phyloP scores from a whole-genome alignment of 2,888 invertebrate species.

The Cylindroiulus punctatus region DNA sequence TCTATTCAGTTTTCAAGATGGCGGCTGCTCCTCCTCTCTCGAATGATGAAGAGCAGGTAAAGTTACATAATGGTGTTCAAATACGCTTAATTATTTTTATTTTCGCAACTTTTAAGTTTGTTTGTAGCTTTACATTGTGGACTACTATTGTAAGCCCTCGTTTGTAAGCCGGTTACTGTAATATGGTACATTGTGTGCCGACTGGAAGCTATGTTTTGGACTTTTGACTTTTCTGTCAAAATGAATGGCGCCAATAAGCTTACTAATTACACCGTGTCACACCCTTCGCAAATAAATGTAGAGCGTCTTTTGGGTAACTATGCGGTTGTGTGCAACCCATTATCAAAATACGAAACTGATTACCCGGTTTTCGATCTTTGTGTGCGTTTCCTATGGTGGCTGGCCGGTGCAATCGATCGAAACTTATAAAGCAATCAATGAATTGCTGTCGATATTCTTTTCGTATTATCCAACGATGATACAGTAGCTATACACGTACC shows the following conservation, averaged over 20 bases:
- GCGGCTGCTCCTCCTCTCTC: constrained; percentile 1
- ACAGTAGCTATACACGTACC: no score
- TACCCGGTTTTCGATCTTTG: background rate
- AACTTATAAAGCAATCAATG: background rate
- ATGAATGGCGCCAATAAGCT: constrained; percentile 37
- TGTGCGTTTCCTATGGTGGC: background rate
- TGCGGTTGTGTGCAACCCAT: background rate
- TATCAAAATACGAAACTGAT: background rate
- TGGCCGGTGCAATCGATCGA: background rate
- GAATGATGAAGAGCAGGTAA: constrained; percentile 34
- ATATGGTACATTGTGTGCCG: background rate
- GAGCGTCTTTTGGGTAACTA: background rate
- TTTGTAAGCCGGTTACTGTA: background rate
- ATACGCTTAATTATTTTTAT: background rate
- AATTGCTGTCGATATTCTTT: background rate
- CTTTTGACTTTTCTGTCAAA: constrained; percentile 29
- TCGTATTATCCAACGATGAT: no score
- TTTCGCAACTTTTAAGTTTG: background rate
- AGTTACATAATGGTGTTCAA: constrained; percentile 8
- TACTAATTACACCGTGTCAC: constrained; percentile 34
- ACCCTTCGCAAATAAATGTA: background rate
- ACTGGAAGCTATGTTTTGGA: background rate
- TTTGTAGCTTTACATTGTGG: background rate
- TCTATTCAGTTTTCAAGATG: background rate
- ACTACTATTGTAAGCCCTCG: background rate